Conservation (phyloP, 2,888 invertebrate species). For the Leucophora obtusa region DNA sequence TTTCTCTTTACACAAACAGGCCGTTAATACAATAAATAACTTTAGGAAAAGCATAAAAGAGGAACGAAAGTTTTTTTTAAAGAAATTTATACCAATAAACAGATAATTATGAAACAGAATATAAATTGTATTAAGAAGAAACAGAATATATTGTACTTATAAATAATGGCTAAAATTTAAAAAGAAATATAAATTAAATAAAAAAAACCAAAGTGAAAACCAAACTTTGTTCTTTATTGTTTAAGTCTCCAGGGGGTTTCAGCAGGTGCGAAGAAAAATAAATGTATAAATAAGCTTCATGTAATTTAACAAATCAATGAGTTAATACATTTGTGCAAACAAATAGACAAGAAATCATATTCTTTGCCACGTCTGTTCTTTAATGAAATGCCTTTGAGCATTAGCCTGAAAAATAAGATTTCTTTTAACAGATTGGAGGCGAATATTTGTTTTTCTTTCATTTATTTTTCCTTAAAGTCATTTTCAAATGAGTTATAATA, state of each 20-base stretch:
- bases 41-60: constrained; percentile 5
- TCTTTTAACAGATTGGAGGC: constrained; percentile 44
- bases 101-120: constrained; percentile 9
- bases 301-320: constrained; percentile 32
- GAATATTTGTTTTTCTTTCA: constrained; percentile 40
- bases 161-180: neutral
- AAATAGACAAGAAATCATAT: neutral
- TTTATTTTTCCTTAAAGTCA: constrained; percentile 29
- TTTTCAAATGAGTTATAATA: constrained; percentile 41
- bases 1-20: too few relatives aligned
- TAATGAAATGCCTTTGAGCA: constrained; percentile 42
- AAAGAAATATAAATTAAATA: neutral
- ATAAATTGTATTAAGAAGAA: constrained; percentile 1
- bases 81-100: constrained; percentile 3
- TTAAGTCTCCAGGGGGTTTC: neutral
- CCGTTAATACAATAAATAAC: constrained; percentile 1
- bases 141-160: too few relatives aligned
- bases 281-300: neutral
- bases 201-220: neutral
- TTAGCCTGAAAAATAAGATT: constrained; percentile 37
- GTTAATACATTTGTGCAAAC: constrained; percentile 4
- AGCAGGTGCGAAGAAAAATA: constrained; percentile 3
- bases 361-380: neutral
- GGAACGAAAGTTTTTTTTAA: neutral
- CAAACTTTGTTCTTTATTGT: neutral